Evolutionary conservation across 2,113 vertebrate genomes (phyloP).

Genomic region (Smithornis capensis): DNA sequence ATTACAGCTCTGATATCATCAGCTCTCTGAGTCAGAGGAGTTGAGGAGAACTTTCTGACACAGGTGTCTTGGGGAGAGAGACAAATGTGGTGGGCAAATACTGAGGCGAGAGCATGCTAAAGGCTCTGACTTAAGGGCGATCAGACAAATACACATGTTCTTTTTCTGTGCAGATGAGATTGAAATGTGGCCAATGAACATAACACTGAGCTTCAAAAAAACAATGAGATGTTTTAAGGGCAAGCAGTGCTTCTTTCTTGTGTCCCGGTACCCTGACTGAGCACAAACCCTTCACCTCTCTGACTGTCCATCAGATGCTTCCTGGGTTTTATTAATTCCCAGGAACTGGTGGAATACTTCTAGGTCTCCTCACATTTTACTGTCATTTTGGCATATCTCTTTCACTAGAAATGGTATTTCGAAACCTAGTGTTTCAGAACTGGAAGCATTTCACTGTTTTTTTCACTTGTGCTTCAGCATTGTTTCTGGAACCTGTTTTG

Average conservation of each 20-base stretch:
- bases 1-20: neutral
- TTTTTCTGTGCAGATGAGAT: neutral
- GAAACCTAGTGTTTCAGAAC: neutral
- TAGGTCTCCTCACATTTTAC: neutral
- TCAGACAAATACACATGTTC: rapidly evolving
- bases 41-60: neutral
- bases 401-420: neutral
- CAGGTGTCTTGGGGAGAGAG: rapidly evolving
- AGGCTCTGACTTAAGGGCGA: neutral
- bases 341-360: neutral
- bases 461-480: neutral
- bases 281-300: rapidly evolving
- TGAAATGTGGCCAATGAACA: rapidly evolving
- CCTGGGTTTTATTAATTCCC: neutral
- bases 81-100: neutral
- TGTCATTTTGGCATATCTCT: neutral
- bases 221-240: neutral
- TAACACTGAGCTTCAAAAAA: neutral
- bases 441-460: neutral
- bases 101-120: neutral
- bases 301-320: rapidly evolving
- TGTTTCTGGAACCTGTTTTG: neutral
- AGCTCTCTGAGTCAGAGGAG: neutral
- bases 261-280: rapidly evolving
- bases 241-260: neutral